Conservation (phyloP, 2,888 invertebrate genomes). For the Hydrotaea diabolus region DNA sequence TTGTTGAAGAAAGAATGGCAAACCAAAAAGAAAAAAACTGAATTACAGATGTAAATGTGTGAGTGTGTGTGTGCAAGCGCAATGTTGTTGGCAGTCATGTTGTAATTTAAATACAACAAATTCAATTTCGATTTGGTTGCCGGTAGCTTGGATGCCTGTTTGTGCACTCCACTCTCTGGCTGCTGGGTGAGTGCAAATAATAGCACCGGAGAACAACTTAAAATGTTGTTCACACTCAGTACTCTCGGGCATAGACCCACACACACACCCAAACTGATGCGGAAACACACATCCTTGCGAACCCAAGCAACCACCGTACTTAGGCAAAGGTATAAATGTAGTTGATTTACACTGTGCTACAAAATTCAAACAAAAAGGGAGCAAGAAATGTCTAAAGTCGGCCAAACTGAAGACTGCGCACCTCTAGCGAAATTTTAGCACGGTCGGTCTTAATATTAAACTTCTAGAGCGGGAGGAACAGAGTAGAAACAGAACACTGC, state of each 20-base stretch:
- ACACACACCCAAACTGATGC: neutral
- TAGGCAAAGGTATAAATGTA: neutral
- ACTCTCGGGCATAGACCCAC: neutral
- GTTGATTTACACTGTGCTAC: neutral
- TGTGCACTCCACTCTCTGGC: neutral
- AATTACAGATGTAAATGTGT: slow-evolving; percentile 20
- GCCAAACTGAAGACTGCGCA: no score
- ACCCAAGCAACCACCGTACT: no score
- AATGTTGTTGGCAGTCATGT: slow-evolving; percentile 60
- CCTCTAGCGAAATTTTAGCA: no score
- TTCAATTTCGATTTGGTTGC: slow-evolving; percentile 60
- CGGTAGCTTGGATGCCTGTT: neutral
- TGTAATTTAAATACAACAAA: slow-evolving; percentile 63
- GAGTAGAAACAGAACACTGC: no score
- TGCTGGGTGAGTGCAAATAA: slow-evolving; percentile 60
- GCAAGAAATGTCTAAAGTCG: no score
- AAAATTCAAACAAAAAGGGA: no score
- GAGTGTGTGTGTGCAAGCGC: neutral
- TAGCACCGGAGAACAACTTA: slow-evolving; percentile 60
- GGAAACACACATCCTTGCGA: no score
- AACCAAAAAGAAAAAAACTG: neutral
- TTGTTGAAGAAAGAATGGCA: neutral
- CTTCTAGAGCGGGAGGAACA: no score
- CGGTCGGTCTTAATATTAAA: no score
- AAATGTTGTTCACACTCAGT: slow-evolving; percentile 49